These are phyloP conservation scores for Chrysolina oricalcia DNA, from an alignment of 2,888 invertebrate genomes.

Conservation along the genomic window DNA sequence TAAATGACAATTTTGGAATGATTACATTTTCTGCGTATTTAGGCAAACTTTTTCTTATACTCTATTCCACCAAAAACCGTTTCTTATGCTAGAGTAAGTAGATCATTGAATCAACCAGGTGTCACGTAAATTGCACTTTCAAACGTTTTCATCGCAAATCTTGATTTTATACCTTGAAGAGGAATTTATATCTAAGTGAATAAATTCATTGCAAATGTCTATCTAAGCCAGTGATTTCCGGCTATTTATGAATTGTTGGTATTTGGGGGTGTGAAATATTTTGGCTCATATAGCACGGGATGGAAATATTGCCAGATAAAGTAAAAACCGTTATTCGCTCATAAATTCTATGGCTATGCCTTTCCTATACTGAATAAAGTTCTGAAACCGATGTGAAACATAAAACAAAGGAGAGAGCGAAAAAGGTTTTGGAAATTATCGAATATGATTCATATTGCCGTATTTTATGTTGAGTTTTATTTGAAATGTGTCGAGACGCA, in stretches of 20 bases:
- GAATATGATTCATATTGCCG: constrained; percentile 50
- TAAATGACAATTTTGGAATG: too few relatives aligned
- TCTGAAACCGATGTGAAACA: constrained; percentile 49
- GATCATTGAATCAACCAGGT: too few relatives aligned
- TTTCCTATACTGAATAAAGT: constrained; percentile 50
- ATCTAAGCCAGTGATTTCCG: constrained; percentile 39
- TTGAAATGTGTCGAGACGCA: constrained; percentile 43
- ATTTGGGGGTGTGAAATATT: constrained; percentile 40
- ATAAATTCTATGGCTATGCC: constrained; percentile 49
- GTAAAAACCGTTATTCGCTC: constrained; percentile 49
- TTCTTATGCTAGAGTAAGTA: too few relatives aligned
- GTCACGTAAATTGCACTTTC: too few relatives aligned
- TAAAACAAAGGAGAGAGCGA: constrained; percentile 50
- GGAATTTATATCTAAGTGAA: neutral
- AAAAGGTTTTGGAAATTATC: constrained; percentile 51
- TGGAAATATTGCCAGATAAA: constrained; percentile 39
- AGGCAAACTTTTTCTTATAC: too few relatives aligned
- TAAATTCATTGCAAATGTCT: neutral
- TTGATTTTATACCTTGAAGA: neutral
- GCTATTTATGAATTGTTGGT: constrained; percentile 43
- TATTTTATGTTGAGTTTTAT: constrained; percentile 50
- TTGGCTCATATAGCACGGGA: constrained; percentile 33
- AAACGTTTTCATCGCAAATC: too few relatives aligned
- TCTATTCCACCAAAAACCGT: too few relatives aligned
- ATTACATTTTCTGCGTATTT: too few relatives aligned